Percentiles rank a stretch among this genome's conserved stretches.
Evolutionary conservation across 2,888 invertebrate genomes (phyloP).

Genomic region (Lycia hirtaria): DNA sequence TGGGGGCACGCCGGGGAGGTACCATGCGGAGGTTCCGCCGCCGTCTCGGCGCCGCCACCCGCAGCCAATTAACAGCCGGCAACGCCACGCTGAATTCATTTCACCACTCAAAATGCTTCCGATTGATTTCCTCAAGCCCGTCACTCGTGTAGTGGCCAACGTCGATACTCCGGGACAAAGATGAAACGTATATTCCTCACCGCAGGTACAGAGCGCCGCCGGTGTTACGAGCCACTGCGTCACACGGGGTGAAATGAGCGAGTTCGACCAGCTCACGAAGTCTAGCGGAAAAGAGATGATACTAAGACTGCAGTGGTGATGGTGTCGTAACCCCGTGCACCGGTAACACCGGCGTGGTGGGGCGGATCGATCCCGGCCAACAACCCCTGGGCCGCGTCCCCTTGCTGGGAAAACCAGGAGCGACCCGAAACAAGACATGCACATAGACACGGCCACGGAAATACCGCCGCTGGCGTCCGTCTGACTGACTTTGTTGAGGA

Average conservation of each 20-base stretch:
- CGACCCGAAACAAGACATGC: constrained; percentile 50
- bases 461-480: constrained; percentile 75
- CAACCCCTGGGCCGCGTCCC: constrained; percentile 75
- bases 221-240: constrained; percentile 32
- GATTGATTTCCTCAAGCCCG: constrained; percentile 77
- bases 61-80: constrained; percentile 84
- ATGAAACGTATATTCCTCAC: constrained; percentile 24
- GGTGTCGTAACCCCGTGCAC: constrained; percentile 74
- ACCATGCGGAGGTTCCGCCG: constrained; percentile 84
- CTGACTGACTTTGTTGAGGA: constrained; percentile 54
- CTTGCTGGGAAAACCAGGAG: constrained; percentile 81
- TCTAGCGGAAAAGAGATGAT: constrained; percentile 43
- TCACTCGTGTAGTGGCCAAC: constrained; percentile 49
- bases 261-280: constrained; percentile 36
- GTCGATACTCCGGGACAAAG: constrained; percentile 30
- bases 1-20: constrained; percentile 65
- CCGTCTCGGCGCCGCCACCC: constrained; percentile 85
- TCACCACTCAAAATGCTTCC: constrained; percentile 80
- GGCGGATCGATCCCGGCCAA: constrained; percentile 80
- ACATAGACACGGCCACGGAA: constrained; percentile 62
- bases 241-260: constrained; percentile 35
- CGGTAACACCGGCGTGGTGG: constrained; percentile 69
- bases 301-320: constrained; percentile 63
- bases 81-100: constrained; percentile 81
- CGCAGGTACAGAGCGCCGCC: constrained; percentile 9